A percentile compares a stretch with the other conserved stretches of the same genome.
Evolutionary conservation across 2,888 invertebrate genomes (phyloP).

Genomic region (Dermolepida albohirtum): DNA sequence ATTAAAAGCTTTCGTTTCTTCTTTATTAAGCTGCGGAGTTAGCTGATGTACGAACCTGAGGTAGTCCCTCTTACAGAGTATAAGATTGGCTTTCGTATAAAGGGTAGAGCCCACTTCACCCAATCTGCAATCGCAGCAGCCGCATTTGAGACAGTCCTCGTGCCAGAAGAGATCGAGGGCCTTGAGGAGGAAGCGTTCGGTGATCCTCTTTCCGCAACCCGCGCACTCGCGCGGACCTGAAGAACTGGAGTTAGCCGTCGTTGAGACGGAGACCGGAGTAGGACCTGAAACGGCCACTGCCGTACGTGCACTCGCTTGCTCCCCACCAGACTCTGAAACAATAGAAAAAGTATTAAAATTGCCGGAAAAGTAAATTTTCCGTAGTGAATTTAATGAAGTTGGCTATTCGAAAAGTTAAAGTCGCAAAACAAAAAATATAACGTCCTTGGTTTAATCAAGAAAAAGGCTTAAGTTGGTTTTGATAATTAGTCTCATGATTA

Average conservation of each 20-base stretch:
- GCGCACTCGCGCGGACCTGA: conserved; percentile 77
- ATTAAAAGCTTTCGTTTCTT: too few relatives aligned
- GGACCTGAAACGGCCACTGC: conserved; percentile 58
- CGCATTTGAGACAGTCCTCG: conserved; percentile 93
- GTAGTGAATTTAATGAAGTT: too few relatives aligned
- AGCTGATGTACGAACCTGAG: conserved; percentile 75
- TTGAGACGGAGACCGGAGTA: conserved; percentile 57
- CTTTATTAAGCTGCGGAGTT: background rate
- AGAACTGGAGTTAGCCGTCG: conserved; percentile 55
- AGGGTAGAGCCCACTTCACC: conserved; percentile 93
- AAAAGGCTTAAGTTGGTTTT: too few relatives aligned
- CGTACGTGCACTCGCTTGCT: conserved; percentile 60
- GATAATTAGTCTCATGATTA: too few relatives aligned
- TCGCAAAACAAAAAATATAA: too few relatives aligned
- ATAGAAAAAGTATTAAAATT: conserved; percentile 14
- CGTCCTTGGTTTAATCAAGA: too few relatives aligned
- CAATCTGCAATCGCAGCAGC: conserved; percentile 92
- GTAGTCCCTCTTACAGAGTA: conserved; percentile 92
- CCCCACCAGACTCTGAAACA: conserved; percentile 63
- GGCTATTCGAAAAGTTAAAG: too few relatives aligned
- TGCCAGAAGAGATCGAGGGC: conserved; percentile 94
- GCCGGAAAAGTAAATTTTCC: too few relatives aligned
- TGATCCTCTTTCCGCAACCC: conserved; percentile 88
- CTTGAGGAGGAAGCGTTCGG: conserved; percentile 83
- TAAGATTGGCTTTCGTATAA: conserved; percentile 90